These are phyloP conservation scores for Ips nitidus DNA, from an alignment of 1,140 invertebrate species.

Conservation along the genomic window DNA sequence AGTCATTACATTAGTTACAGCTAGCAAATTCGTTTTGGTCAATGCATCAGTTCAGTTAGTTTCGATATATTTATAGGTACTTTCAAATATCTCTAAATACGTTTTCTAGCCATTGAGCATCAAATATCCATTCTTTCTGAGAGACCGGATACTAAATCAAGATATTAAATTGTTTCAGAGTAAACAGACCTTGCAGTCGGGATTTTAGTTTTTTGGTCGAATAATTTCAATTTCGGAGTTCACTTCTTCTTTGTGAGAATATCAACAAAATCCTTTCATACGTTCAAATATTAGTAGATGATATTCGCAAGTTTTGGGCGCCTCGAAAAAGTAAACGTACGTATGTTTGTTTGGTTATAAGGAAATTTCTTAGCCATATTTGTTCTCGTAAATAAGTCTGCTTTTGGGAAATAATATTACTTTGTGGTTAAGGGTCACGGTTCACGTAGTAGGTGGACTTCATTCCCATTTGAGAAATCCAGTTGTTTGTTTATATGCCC, in stretches of 20 bases:
- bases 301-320: conserved; percentile 15
- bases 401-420: too few relatives aligned
- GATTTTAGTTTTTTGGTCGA: conserved; percentile 31
- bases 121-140: conserved; percentile 34
- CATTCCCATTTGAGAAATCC: too few relatives aligned
- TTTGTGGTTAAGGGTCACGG: too few relatives aligned
- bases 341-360: conserved; percentile 11
- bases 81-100: conserved; percentile 33
- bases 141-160: conserved; percentile 31
- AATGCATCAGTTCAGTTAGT: conserved; percentile 20
- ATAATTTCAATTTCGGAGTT: conserved; percentile 32
- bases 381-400: background rate
- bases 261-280: conserved; percentile 26
- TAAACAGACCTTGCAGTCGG: conserved; percentile 29
- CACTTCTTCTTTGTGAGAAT: conserved; percentile 12
- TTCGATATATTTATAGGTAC: conserved; percentile 31
- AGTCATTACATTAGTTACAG: conserved; percentile 15
- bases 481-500: too few relatives aligned
- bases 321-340: conserved; percentile 2
- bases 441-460: too few relatives aligned
- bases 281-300: conserved; percentile 15
- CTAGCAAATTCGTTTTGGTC: conserved; percentile 1
- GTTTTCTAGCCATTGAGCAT: conserved; percentile 33
- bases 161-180: conserved; percentile 31
- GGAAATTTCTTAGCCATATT: conserved; percentile 4